Conservation (phyloP, 2,888 invertebrate genomes). For the Stenichneumon culpator region DNA sequence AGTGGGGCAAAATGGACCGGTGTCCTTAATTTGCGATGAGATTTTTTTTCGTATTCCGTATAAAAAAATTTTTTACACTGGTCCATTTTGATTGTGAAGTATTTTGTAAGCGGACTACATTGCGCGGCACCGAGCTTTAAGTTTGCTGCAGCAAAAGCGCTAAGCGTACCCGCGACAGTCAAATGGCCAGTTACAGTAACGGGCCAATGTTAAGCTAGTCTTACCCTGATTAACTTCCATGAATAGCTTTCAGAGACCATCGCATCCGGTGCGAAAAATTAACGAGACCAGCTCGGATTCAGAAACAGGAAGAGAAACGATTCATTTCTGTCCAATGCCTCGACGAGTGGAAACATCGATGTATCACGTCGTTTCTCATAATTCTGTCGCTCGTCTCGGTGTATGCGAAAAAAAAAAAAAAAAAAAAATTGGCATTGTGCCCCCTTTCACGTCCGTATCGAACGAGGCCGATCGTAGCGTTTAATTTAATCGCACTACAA, state of each 20-base stretch:
- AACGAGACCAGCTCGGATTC: not conserved
- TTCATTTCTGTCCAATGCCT: not conserved
- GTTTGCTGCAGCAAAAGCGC: not conserved
- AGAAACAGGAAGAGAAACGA: not conserved
- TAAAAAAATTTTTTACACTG: not conserved
- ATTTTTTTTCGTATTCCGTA: not conserved
- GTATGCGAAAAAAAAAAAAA: not conserved
- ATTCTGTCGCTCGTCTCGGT: not conserved
- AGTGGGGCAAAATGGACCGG: not conserved
- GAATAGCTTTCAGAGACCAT: not conserved
- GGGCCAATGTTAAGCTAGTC: not conserved
- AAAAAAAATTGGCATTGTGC: slow-evolving; percentile 9
- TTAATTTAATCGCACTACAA: slow-evolving; percentile 28
- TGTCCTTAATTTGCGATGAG: not conserved
- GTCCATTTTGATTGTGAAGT: not conserved
- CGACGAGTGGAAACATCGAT: not conserved
- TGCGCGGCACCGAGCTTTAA: not conserved
- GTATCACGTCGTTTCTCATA: not conserved
- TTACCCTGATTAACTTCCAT: not conserved
- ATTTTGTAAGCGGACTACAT: not conserved
- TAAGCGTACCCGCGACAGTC: not conserved
- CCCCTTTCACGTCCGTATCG: slow-evolving; percentile 10
- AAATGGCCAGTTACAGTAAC: not conserved
- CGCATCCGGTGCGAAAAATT: not conserved
- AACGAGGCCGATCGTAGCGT: slow-evolving; percentile 22